Evolutionary conservation across 2,888 invertebrate genomes (phyloP), one percentile per base, ranked within the genome.

Genomic region (Cerastis leucographa): DNA sequence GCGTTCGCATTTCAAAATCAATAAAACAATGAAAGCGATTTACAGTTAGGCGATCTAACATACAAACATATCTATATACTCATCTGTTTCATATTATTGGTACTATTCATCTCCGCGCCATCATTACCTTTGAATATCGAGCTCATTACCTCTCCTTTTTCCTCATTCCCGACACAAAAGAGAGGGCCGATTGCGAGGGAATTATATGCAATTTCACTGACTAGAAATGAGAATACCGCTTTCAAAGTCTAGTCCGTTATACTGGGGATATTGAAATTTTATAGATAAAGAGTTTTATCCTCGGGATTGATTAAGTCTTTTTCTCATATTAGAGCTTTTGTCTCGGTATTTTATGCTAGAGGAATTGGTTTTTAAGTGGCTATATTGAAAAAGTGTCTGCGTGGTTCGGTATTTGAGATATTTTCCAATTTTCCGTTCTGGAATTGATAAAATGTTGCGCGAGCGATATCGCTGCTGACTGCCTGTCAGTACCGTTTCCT

Each of bases 161-260:
- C 78, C 82, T 87, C 83, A 67, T 82, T 80, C 80, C 80, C 76
- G 19, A 76, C 86, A 92, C 89, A 91, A 92, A 91, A 89, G 89
- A 89, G 90, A 90, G 66, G 85, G 75, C 73, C 86, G 86, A 94
- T 92, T 88, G 89, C 85, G 89, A 81, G 90, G 90, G 91, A 94
- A 94, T 94, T 94, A 94, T 91, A 93, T 91, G 94, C 93, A 93
- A 94, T 94, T 94, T 93, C 92, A 94, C 93, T 93, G 92, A 91
- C 88, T 91, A 80, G 89, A 91, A 94, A 94, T 91, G 93, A 92
- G 92, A 92, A 92, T 90, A 89, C 89, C 90, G 77, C 66, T 78
- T 76, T 80, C 86, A 84, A 85, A 89, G 91, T 91, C 91, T 92
- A 87, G 89, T 89, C 78, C 80, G 80, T 80, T 88, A 74, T 88